Conservation (phyloP, 2,113 vertebrate species). For the Tychaedon coryphoeus region DNA sequence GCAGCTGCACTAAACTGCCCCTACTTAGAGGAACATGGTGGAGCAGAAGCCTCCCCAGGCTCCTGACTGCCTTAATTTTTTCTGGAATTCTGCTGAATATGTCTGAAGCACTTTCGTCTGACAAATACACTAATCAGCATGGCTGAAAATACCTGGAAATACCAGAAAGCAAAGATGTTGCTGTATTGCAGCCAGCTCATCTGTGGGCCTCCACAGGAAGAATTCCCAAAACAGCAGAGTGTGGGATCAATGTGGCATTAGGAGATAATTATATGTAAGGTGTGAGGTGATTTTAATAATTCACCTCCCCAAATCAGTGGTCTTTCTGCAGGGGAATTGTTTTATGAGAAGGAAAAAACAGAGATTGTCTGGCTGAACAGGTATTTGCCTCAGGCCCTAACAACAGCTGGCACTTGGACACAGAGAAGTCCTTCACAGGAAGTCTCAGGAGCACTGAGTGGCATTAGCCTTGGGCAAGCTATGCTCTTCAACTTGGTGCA, state of each 20-base stretch:
- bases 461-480: not conserved
- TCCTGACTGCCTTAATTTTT: not conserved
- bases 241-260: not conserved
- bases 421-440: not conserved
- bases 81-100: not conserved
- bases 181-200: not conserved
- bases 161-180: not conserved
- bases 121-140: fast-evolving
- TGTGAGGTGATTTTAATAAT: not conserved
- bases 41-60: not conserved
- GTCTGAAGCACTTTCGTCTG: not conserved
- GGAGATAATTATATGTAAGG: not conserved
- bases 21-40: not conserved
- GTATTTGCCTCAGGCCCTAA: not conserved
- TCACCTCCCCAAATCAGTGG: not conserved
- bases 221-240: not conserved
- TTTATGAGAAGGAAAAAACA: not conserved
- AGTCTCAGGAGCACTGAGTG: fast-evolving
- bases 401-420: fast-evolving
- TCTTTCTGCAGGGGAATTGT: not conserved
- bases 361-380: not conserved
- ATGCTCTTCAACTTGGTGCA: not conserved
- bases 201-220: not conserved
- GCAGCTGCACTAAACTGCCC: not conserved
- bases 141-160: not conserved